Evolutionary conservation across 2,797 vertebrate species (phyloP).

Genomic region (Hoplostethus atlanticus): DNA sequence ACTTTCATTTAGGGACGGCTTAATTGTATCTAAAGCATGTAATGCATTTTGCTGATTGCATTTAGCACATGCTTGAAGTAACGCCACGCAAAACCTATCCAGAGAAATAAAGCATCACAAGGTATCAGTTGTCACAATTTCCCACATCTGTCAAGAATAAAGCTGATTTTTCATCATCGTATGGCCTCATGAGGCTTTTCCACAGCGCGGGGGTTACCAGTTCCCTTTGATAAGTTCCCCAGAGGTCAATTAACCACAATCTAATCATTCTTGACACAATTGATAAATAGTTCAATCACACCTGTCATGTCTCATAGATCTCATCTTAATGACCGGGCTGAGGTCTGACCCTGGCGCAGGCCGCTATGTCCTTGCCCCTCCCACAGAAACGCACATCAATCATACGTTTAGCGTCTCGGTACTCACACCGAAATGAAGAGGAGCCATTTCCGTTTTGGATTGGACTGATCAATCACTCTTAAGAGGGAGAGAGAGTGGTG

Average conservation of each 20-base stretch:
- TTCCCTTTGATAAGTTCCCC: conserved; percentile 64
- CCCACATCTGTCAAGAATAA: conserved; percentile 13
- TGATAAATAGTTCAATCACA: conserved; percentile 82
- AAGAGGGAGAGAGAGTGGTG: conserved; percentile 10
- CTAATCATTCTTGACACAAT: conserved; percentile 81
- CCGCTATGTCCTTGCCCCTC: conserved; percentile 42
- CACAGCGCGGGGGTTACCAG: conserved; percentile 32
- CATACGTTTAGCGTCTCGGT: conserved; percentile 27
- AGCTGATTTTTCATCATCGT: background rate
- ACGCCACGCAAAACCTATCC: background rate
- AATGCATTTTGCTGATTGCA: conserved; percentile 41
- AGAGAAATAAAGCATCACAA: background rate
- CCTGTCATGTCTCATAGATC: conserved; percentile 84
- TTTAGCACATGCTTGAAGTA: conserved; percentile 23
- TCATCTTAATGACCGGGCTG: conserved; percentile 69
- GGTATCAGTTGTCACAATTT: conserved; percentile 4
- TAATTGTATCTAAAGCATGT: conserved; percentile 49
- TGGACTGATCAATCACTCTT: conserved; percentile 35
- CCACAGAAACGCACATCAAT: conserved; percentile 36
- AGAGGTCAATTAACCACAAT: conserved; percentile 75
- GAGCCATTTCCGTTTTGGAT: conserved; percentile 47
- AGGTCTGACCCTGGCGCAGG: conserved; percentile 52
- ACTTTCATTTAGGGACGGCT: conserved; percentile 33
- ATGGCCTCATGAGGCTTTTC: conserved; percentile 30
- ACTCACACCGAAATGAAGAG: conserved; percentile 16